A percentile compares a stretch with the other conserved stretches of the same genome.
These are phyloP conservation scores for Saturnia japonica DNA, from an alignment of 2,888 invertebrate species.

Conservation along the genomic window DNA sequence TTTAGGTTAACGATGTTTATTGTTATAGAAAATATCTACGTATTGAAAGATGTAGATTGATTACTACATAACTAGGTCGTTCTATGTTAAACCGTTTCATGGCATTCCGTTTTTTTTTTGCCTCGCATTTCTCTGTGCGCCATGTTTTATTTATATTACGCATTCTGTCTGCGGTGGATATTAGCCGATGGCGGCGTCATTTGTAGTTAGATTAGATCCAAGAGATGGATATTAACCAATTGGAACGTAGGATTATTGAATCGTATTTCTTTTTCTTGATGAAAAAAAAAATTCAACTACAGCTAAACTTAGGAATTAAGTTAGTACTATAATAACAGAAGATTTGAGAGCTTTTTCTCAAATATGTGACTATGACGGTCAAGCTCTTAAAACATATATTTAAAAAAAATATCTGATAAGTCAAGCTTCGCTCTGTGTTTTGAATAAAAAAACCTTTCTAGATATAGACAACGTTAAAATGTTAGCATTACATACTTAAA, in stretches of 20 bases:
- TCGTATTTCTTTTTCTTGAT: conserved; percentile 64
- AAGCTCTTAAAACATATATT: too few relatives aligned
- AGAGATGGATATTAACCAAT: conserved; percentile 68
- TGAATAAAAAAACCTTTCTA: too few relatives aligned
- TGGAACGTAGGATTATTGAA: conserved; percentile 72
- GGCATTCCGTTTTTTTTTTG: conserved; percentile 30
- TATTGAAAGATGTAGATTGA: conserved; percentile 42
- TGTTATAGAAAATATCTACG: conserved; percentile 40
- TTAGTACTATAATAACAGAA: too few relatives aligned
- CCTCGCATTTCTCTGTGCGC: conserved; percentile 27
- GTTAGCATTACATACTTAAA: too few relatives aligned
- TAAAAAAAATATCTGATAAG: too few relatives aligned
- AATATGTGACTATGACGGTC: too few relatives aligned
- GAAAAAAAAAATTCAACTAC: conserved; percentile 47
- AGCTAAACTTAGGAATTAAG: too few relatives aligned
- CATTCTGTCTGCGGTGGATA: conserved; percentile 45
- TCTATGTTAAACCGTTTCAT: conserved; percentile 36
- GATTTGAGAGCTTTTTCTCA: too few relatives aligned
- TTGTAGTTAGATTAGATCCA: conserved; percentile 61
- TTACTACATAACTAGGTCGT: conserved; percentile 41
- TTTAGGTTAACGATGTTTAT: conserved; percentile 59
- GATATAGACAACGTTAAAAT: too few relatives aligned
- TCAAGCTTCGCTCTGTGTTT: too few relatives aligned
- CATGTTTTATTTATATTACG: conserved; percentile 55
- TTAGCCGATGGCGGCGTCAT: conserved; percentile 53